Base-by-base conservation (phyloP, 2,797 vertebrate species). In the Percopsis omiscomaycus region DNA sequence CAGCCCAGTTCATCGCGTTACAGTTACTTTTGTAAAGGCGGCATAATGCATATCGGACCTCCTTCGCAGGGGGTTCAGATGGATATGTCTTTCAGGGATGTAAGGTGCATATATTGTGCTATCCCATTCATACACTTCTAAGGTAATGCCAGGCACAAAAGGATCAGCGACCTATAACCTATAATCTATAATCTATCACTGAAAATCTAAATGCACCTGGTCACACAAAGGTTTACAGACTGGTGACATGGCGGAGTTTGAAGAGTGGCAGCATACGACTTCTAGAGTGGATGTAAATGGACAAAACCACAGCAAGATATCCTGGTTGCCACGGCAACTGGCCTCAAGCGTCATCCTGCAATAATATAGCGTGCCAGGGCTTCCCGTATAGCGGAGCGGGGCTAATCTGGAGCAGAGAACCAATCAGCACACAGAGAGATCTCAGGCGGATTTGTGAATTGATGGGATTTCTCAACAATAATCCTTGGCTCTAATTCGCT, bases 311-410 rank as follows among this genome's bases (percentile, higher is more conserved):
- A 63, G 45, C 68, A 52, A 81, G 74, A 73, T 79, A 78, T 81
- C 13, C 55, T 53, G 45, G 86, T 89, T 85, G 66, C 78, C 84
- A 78, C 72, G 79, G 81, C 66, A 86, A 89, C 86, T 65, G 64
- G 61, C 51, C 47, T 32, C 15, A 15, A 63, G 61, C 76, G 69
- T 66, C 77, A 77, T 76, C 55, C 8, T 27, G 16, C 70, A 53
- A n/a, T 71, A 70, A 11, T 73, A 47, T 66, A 61, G 47, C 71
- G 56, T 30, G 48, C 5, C 29, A 73, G 65, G 67, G 56, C 2
- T 70, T 57, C 12, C 53, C 12, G 53, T 47, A 58, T 16, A 71
- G 13, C 28, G 37, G 46, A 4, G 2, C 48, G 37, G 52, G 51
- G 37, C 29, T 50, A 59, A 64, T 28, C 45, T 42, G 52, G 59